A percentile compares a stretch with the other conserved stretches of the same genome.
phyloP scores from a whole-genome alignment of 2,113 vertebrate genomes.

The Ctenodactylus gundi region DNA sequence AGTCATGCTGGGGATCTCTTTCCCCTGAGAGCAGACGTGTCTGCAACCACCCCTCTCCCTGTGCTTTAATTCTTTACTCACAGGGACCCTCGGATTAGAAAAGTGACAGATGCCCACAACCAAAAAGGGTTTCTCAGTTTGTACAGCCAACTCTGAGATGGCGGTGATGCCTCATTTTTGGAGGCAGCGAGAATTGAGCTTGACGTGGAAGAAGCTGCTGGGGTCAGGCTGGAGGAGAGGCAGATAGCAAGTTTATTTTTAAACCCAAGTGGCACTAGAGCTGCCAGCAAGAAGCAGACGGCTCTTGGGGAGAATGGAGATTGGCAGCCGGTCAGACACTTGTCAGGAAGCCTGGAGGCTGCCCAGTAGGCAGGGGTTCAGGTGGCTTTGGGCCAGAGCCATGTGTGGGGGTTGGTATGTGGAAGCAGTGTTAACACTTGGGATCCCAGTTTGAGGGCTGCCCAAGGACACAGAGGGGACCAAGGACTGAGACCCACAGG shows the following conservation, averaged over 20 bases:
- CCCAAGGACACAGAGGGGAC: neutral
- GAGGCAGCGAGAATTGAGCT: neutral
- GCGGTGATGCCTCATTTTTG: neutral
- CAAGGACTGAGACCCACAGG: neutral
- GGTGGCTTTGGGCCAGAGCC: slow-evolving; percentile 3
- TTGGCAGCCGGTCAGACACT: slow-evolving; percentile 60
- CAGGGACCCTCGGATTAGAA: neutral
- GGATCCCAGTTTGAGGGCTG: neutral
- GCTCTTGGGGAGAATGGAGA: slow-evolving; percentile 36
- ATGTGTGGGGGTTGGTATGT: neutral
- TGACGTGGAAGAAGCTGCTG: neutral
- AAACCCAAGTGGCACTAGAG: slow-evolving; percentile 67
- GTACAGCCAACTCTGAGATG: neutral
- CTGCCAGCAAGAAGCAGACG: slow-evolving; percentile 49
- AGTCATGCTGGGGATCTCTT: neutral
- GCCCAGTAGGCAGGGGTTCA: slow-evolving; percentile 48
- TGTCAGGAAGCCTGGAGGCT: slow-evolving; percentile 29
- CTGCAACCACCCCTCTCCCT: neutral
- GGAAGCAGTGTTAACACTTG: neutral
- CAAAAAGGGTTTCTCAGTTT: no score
- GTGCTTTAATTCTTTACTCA: neutral
- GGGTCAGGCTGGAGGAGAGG: slow-evolving; percentile 32
- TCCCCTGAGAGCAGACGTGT: neutral
- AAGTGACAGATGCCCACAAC: accelerated
- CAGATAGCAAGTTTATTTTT: slow-evolving; percentile 66